Percentiles rank a stretch among this genome's conserved stretches.
Evolutionary conservation across 1,140 invertebrate genomes (phyloP).

Genomic region (Saccostrea glomerata): DNA sequence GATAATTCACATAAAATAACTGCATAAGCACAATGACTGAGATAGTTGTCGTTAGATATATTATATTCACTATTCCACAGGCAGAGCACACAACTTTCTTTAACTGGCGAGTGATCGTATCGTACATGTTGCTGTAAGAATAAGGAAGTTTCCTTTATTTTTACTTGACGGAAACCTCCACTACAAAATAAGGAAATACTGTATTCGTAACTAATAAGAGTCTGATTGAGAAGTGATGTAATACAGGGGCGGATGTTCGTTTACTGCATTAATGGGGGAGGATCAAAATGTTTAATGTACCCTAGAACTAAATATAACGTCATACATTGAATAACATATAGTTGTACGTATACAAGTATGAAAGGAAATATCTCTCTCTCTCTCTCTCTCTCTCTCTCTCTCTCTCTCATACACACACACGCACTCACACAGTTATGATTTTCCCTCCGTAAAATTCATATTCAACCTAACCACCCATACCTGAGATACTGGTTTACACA

Average conservation of each 20-base stretch:
- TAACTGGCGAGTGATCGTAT: neutral
- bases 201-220: neutral
- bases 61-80: neutral
- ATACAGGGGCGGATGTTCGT: neutral
- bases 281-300: too few relatives aligned
- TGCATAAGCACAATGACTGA: neutral
- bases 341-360: too few relatives aligned
- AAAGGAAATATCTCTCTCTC: too few relatives aligned
- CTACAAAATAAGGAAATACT: neutral
- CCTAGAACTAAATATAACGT: too few relatives aligned
- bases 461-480: too few relatives aligned
- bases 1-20: neutral
- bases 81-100: neutral
- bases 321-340: too few relatives aligned
- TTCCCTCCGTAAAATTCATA: too few relatives aligned
- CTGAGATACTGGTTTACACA: too few relatives aligned
- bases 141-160: neutral
- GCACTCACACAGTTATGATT: too few relatives aligned
- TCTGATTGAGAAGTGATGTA: neutral
- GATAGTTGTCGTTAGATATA: neutral
- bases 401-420: too few relatives aligned
- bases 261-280: too few relatives aligned
- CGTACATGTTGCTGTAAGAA: neutral
- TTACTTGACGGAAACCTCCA: neutral
- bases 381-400: too few relatives aligned